A percentile compares a stretch with the other conserved stretches of the same genome.
phyloP scores from a whole-genome alignment of 2,797 vertebrate species.

The Hafferia zeledoni region DNA sequence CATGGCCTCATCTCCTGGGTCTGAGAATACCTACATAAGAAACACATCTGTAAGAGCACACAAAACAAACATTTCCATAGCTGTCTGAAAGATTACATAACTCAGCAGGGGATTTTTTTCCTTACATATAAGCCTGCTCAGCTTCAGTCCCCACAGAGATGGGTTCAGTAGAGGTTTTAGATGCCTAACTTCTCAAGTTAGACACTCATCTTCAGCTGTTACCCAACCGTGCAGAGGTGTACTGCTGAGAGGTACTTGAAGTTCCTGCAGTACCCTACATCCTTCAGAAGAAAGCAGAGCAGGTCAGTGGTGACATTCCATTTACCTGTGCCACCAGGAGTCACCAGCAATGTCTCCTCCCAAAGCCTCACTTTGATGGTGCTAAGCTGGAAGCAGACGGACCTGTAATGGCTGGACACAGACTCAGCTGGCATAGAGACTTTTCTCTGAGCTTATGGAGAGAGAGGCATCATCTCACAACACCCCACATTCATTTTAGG shows the following conservation, averaged over 20 bases:
- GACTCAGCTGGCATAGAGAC: not conserved
- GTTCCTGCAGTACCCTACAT: not conserved
- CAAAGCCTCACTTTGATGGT: not conserved
- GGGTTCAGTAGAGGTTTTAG: not conserved
- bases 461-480: not conserved
- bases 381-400: not conserved
- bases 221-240: fast-evolving
- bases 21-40: not conserved
- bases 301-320: not conserved
- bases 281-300: not conserved
- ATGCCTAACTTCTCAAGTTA: not conserved
- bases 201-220: not conserved
- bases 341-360: not conserved
- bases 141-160: not conserved
- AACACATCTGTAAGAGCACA: not conserved
- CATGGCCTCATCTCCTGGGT: not conserved
- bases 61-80: not conserved
- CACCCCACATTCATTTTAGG: not conserved
- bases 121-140: not conserved
- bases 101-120: not conserved
- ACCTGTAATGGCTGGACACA: not conserved
- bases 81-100: not conserved
- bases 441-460: not conserved
- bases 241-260: not conserved
- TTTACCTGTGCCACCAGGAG: not conserved